Conservation (phyloP, 2,888 invertebrate species). For the Siphlonurus alternatus region DNA sequence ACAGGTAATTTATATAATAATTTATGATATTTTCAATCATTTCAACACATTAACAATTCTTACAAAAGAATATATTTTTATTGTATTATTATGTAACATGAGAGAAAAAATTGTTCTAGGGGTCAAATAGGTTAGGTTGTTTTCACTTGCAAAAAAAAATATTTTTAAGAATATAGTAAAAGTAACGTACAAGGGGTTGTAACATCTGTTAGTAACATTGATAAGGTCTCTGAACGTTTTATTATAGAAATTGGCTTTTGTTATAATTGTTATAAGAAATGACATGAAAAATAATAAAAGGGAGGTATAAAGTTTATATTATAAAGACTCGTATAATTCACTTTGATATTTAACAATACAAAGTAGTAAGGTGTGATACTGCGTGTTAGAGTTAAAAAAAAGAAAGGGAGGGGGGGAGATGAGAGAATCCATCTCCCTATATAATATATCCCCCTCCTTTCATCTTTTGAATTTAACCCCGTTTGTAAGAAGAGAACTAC, state of each 20-base stretch:
- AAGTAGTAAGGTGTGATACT: not conserved
- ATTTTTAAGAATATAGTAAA: not conserved
- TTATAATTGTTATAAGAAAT: not conserved
- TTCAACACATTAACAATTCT: not conserved
- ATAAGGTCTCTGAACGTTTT: not conserved
- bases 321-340: not conserved
- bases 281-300: not conserved
- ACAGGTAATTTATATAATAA: not conserved
- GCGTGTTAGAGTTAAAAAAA: not conserved
- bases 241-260: not conserved
- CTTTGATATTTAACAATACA: not conserved
- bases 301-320: not conserved
- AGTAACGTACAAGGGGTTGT: not conserved
- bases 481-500: too few relatives aligned
- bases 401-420: not conserved
- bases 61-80: too few relatives aligned
- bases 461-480: not conserved
- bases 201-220: not conserved
- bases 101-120: too few relatives aligned
- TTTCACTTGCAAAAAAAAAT: not conserved
- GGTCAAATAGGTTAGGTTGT: not conserved
- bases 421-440: not conserved
- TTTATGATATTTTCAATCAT: not conserved
- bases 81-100: too few relatives aligned
- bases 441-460: not conserved